phyloP scores from a whole-genome alignment of 2,888 invertebrate genomes.

The Hyposoter dolosus region DNA sequence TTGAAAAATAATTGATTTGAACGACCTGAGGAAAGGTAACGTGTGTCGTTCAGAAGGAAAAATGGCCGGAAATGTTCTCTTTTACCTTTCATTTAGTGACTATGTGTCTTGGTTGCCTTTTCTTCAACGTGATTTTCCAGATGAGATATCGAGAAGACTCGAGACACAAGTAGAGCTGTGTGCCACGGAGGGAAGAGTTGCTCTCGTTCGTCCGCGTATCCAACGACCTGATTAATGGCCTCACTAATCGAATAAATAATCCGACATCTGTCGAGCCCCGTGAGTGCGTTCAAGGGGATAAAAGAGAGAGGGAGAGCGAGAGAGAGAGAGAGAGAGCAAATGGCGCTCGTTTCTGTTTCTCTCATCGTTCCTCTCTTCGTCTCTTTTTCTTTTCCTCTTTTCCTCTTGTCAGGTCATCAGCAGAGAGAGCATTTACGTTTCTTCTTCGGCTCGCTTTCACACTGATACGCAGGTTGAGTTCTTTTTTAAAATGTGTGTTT shows the following conservation, averaged over 20 bases:
- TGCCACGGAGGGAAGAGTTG: constrained; percentile 40
- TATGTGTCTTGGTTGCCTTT: constrained; percentile 32
- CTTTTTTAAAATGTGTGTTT: constrained; percentile 25
- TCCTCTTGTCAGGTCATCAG: constrained; percentile 29
- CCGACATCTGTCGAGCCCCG: constrained; percentile 80
- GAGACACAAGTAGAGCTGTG: constrained; percentile 43
- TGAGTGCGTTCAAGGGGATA: constrained; percentile 75
- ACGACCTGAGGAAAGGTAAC: neutral
- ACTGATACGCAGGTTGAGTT: constrained; percentile 55
- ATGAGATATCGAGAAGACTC: constrained; percentile 57
- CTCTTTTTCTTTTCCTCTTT: constrained; percentile 4
- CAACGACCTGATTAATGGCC: constrained; percentile 78
- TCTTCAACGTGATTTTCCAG: constrained; percentile 59
- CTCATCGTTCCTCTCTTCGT: constrained; percentile 1
- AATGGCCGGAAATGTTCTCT: neutral
- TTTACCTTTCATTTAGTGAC: constrained; percentile 1
- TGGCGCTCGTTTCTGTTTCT: constrained; percentile 18
- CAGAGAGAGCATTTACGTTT: constrained; percentile 57
- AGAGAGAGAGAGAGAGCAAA: constrained; percentile 59
- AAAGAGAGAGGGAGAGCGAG: constrained; percentile 71
- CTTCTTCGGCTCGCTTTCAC: constrained; percentile 57
- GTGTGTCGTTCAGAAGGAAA: neutral
- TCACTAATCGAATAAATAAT: constrained; percentile 81
- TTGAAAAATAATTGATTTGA: neutral
- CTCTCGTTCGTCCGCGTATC: constrained; percentile 52